Base-by-base conservation (phyloP, 2,888 invertebrate species). In the Autographa gamma region DNA sequence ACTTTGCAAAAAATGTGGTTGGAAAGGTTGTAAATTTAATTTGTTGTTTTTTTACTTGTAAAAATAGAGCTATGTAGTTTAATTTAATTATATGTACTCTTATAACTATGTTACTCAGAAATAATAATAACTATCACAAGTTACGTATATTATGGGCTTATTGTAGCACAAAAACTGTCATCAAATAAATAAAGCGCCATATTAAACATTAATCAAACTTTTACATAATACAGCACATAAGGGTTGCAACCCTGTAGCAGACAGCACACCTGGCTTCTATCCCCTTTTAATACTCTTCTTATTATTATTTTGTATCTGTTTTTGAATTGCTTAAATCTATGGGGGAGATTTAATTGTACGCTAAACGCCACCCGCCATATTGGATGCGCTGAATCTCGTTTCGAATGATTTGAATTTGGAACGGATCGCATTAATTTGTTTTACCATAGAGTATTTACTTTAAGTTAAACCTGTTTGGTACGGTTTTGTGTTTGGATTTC, bases 251-350 rank as follows among this genome's bases (percentile, higher is more conserved):
- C 90, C 92, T 91, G 91, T 86, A 70, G 71, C 69, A 83, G 89
- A 87, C 87, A 87, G 89, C 89, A 89, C 94, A 95, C 95, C 95
- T 94, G 95, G 94, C 86, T 86, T 83, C 89, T 88, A 86, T 90
- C 93, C 93, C 93, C 91, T 93, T 89, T 86, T 85, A 83, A 84
- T 88, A 85, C 90, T 89, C 91, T 88, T 90, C 91, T 90, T 94
- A 95, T 95, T 95, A 95, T 95, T 95, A 95, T 92, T 93, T 94
- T 94, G 95, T 95, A 94, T 95, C 95, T 95, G 94, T 95, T 95
- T 94, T 90, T 95, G 94, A 95, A 94, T 93, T 90, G 90, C 86
- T 90, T 91, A 90, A 92, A 91, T 91, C 90, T 90, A 90, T 90
- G 87, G 93, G 95, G 95, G 94, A 93, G 91, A 90, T 92, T 92